phyloP scores from a whole-genome alignment of 2,113 vertebrate species.

The Ranitomeya imitator region DNA sequence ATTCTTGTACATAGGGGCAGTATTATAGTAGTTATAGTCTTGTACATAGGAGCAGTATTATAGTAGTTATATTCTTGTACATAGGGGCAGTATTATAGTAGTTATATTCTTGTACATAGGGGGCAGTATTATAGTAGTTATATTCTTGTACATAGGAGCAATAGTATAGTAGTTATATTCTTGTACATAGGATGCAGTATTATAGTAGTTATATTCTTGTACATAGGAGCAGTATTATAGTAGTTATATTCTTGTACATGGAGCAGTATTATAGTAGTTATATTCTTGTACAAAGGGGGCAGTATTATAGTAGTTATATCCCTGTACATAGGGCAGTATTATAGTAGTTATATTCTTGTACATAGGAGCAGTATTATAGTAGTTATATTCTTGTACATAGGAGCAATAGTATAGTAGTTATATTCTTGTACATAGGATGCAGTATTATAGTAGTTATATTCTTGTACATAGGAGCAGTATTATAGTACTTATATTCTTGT shows the following conservation, averaged over 20 bases:
- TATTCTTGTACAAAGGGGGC: not conserved
- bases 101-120: not conserved
- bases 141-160: not conserved
- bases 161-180: not conserved
- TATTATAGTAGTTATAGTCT: no score
- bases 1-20: no score
- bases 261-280: not conserved
- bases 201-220: no score
- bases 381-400: no score
- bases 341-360: slow-evolving; percentile 6
- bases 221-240: not conserved
- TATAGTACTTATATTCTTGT: no score
- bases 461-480: no score
- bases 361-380: not conserved
- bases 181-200: no score
- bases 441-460: no score
- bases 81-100: not conserved
- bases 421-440: no score
- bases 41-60: no score
- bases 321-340: not conserved
- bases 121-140: not conserved
- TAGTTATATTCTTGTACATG: not conserved
- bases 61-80: not conserved
- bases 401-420: no score
- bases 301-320: not conserved